Conservation (phyloP, 2,888 invertebrate species). For the Drosophila nigricruria region DNA sequence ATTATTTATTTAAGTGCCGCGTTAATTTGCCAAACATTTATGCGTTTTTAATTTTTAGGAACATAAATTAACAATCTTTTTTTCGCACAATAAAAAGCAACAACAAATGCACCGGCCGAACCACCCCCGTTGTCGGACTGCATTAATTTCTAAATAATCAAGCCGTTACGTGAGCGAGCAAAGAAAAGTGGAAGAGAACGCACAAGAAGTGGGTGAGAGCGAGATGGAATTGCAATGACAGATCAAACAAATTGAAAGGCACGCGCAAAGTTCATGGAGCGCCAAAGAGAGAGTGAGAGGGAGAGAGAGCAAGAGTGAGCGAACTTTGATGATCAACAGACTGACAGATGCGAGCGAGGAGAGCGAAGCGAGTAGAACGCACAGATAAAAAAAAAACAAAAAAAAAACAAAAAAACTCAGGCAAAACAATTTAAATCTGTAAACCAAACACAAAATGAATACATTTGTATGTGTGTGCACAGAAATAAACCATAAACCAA, state of each 20-base stretch:
- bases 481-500: constrained; percentile 72
- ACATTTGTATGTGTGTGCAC: constrained; percentile 30
- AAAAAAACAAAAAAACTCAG: constrained; percentile 36
- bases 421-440: constrained; percentile 57
- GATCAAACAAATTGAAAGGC: constrained; percentile 58
- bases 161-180: constrained; percentile 31
- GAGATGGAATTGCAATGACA: constrained; percentile 46
- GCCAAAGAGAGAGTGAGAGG: constrained; percentile 2
- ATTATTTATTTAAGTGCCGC: constrained; percentile 26
- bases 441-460: constrained; percentile 71
- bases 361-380: constrained; percentile 11
- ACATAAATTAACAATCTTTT: constrained; percentile 29
- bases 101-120: no score
- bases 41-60: constrained; percentile 28
- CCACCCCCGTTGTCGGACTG: constrained; percentile 20
- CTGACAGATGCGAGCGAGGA: constrained; percentile 18
- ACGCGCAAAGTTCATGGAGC: constrained; percentile 54
- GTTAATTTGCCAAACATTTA: constrained; percentile 37
- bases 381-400: constrained; percentile 40
- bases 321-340: constrained; percentile 30
- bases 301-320: constrained; percentile 11
- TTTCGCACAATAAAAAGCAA: constrained; percentile 12
- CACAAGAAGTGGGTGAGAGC: constrained; percentile 8
- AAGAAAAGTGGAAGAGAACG: constrained; percentile 7
- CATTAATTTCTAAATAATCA: constrained; percentile 48